Percentiles rank a stretch among this genome's conserved stretches.
Conservation (phyloP, 2,113 vertebrate species). For the Pachyramphus minor region DNA sequence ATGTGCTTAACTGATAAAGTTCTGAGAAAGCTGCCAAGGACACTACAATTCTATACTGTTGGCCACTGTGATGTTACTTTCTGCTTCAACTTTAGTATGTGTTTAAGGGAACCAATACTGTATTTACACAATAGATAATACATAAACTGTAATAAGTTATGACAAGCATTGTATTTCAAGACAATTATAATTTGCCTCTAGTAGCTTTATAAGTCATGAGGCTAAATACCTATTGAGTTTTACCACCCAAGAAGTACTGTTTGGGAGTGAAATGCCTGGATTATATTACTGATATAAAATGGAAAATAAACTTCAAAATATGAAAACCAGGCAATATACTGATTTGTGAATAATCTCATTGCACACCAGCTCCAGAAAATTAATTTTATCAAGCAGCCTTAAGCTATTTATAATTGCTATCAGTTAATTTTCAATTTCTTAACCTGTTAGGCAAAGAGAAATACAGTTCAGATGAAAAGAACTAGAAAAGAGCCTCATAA, state of each 20-base stretch:
- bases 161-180: conserved; percentile 52
- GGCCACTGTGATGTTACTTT: background rate
- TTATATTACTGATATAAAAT: conserved; percentile 38
- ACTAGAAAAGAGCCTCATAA: background rate
- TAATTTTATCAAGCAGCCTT: background rate
- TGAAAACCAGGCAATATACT: background rate
- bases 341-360: conserved; percentile 11
- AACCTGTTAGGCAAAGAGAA: background rate
- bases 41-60: background rate
- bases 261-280: conserved; percentile 3
- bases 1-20: background rate
- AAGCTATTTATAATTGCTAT: background rate
- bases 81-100: background rate
- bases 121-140: conserved; percentile 55
- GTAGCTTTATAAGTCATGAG: conserved; percentile 32
- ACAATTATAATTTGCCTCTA: conserved; percentile 49
- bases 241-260: conserved; percentile 50
- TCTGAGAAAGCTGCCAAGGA: background rate
- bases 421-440: background rate
- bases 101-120: background rate
- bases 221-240: conserved; percentile 53
- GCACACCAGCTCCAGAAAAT: background rate
- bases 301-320: conserved; percentile 41
- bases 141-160: conserved; percentile 42
- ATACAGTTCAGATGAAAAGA: background rate